Evolutionary conservation across 2,888 invertebrate genomes (phyloP).

Genomic region (Trissoscelio sp.): DNA sequence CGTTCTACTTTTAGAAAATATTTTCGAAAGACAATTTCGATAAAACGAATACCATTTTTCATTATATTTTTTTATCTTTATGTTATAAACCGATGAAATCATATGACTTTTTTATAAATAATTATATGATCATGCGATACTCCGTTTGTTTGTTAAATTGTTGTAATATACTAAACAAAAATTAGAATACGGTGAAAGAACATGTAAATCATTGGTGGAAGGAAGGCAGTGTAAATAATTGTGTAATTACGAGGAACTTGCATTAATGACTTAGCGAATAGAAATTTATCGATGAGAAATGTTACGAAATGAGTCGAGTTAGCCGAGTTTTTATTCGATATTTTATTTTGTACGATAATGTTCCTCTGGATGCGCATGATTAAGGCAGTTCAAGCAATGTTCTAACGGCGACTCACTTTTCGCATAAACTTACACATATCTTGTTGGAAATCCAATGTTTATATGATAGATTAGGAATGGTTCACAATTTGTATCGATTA

Average conservation of each 20-base stretch:
- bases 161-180: constrained; percentile 17
- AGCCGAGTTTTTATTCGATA: constrained; percentile 50
- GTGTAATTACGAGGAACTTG: constrained; percentile 50
- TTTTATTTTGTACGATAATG: constrained; percentile 62
- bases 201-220: constrained; percentile 33
- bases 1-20: too few relatives aligned
- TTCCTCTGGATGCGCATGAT: constrained; percentile 45
- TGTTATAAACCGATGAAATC: too few relatives aligned
- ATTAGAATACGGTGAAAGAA: constrained; percentile 7
- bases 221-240: constrained; percentile 53
- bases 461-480: constrained; percentile 40
- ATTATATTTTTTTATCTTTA: too few relatives aligned
- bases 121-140: too few relatives aligned
- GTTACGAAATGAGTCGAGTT: constrained; percentile 14
- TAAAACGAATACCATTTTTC: too few relatives aligned
- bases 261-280: constrained; percentile 45
- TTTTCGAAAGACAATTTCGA: too few relatives aligned
- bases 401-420: constrained; percentile 19
- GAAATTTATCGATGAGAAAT: constrained; percentile 47
- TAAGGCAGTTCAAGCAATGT: constrained; percentile 61
- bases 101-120: too few relatives aligned
- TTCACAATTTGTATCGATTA: too few relatives aligned
- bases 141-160: neutral
- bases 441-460: constrained; percentile 55
- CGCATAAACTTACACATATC: constrained; percentile 41